A percentile compares a stretch with the other conserved stretches of the same genome.
phyloP scores from a whole-genome alignment of 2,797 vertebrate species.

The Acanthiza pusilla region DNA sequence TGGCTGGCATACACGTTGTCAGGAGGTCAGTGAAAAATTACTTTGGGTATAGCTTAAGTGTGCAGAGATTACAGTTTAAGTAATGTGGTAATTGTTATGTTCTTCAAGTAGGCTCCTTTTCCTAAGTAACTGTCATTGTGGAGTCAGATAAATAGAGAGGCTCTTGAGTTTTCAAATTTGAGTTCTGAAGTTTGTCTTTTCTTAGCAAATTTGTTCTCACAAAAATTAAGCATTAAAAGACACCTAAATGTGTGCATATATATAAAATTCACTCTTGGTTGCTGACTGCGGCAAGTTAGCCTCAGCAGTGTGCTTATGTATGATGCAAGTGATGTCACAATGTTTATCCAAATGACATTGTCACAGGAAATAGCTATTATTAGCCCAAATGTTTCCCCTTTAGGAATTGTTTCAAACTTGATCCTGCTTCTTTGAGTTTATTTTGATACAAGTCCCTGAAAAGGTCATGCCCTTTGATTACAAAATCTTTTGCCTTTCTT shows the following conservation, averaged over 20 bases:
- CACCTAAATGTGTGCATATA: neutral
- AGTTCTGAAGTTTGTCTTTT: neutral
- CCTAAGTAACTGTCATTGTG: neutral
- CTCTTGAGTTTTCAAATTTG: neutral
- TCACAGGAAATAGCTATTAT: neutral
- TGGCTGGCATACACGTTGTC: neutral
- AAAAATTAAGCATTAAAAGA: neutral
- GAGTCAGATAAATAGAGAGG: neutral
- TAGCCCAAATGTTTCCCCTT: neutral
- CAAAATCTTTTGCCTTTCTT: neutral
- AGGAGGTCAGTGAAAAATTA: neutral
- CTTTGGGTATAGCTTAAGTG: neutral
- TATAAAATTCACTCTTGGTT: neutral
- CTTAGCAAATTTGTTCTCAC: neutral
- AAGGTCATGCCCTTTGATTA: neutral
- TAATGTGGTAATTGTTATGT: neutral
- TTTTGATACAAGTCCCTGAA: neutral
- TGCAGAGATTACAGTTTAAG: neutral
- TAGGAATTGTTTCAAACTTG: neutral
- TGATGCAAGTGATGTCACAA: neutral
- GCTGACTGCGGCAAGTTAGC: neutral
- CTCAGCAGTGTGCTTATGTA: neutral
- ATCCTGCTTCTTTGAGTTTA: neutral
- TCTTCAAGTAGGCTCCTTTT: neutral
- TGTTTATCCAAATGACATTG: constrained; percentile 6